phyloP scores from a whole-genome alignment of 2,113 vertebrate species.

The Tupaia tana region DNA sequence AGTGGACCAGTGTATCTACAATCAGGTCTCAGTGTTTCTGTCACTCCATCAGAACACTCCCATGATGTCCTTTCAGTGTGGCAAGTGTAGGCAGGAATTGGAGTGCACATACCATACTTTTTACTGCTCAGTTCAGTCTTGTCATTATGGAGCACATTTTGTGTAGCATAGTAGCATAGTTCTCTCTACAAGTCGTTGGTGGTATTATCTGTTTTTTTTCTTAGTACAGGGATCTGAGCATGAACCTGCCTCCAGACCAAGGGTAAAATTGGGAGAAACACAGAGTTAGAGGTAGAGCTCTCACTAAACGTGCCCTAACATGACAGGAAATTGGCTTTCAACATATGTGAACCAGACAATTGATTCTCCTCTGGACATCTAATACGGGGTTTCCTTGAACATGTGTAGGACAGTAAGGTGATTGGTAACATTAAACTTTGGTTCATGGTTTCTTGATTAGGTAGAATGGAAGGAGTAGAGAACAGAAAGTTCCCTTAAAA shows the following conservation, averaged over 20 bases:
- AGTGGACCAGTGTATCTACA: too few relatives aligned
- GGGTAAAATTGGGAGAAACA: neutral
- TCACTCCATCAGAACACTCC: too few relatives aligned
- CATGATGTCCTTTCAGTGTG: too few relatives aligned
- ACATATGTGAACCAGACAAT: accelerated
- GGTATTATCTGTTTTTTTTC: too few relatives aligned
- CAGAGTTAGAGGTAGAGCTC: accelerated
- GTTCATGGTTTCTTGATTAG: neutral
- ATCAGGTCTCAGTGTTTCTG: too few relatives aligned
- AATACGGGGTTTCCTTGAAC: neutral
- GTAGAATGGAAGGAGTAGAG: neutral
- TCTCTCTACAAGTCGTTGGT: too few relatives aligned
- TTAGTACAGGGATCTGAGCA: neutral
- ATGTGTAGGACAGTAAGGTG: neutral
- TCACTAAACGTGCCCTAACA: accelerated
- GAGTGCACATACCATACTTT: too few relatives aligned
- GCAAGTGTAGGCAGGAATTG: too few relatives aligned
- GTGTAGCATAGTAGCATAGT: too few relatives aligned
- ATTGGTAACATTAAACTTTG: neutral
- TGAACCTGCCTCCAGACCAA: accelerated
- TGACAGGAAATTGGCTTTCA: accelerated
- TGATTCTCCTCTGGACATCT: neutral
- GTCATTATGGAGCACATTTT: too few relatives aligned
- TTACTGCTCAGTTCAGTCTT: too few relatives aligned
- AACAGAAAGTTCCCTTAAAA: neutral